These are phyloP conservation scores for Lophotriccus pileatus DNA, from an alignment of 2,797 vertebrate species.

Conservation along the genomic window DNA sequence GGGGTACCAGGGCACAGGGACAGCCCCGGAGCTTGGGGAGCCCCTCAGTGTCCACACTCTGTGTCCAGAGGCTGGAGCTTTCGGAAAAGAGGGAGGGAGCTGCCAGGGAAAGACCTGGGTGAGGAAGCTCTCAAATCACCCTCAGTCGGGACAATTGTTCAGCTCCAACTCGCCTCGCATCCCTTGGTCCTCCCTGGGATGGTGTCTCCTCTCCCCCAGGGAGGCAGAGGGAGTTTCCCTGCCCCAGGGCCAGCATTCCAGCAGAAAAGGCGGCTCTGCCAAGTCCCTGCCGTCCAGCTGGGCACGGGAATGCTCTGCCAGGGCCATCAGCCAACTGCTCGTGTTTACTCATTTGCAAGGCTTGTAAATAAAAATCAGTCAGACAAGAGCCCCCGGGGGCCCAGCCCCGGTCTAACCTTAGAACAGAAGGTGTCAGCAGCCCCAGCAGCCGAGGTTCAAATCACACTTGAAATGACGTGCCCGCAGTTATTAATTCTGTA, in stretches of 20 bases:
- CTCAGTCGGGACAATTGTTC: rapidly evolving
- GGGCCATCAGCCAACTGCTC: slow-evolving; percentile 1
- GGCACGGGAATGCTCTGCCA: not conserved
- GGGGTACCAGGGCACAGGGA: not conserved
- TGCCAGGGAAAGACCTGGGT: not conserved
- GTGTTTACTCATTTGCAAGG: not conserved
- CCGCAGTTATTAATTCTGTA: not conserved
- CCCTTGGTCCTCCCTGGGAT: not conserved
- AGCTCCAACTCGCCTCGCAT: not conserved
- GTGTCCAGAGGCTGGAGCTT: not conserved
- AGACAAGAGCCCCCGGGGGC: not conserved
- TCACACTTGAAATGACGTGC: too few relatives aligned
- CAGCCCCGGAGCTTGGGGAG: not conserved
- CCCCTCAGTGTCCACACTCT: not conserved
- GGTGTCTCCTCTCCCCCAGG: not conserved
- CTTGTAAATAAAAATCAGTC: not conserved
- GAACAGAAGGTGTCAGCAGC: not conserved
- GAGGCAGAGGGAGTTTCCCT: too few relatives aligned
- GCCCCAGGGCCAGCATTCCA: not conserved
- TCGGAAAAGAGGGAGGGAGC: not conserved
- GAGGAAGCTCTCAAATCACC: not conserved
- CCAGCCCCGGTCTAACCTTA: too few relatives aligned
- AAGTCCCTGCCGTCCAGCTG: not conserved
- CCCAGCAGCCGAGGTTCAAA: not conserved
- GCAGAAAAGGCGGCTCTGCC: not conserved